Conservation (phyloP, 2,797 vertebrate genomes). For the Rhinoraja longicauda region DNA sequence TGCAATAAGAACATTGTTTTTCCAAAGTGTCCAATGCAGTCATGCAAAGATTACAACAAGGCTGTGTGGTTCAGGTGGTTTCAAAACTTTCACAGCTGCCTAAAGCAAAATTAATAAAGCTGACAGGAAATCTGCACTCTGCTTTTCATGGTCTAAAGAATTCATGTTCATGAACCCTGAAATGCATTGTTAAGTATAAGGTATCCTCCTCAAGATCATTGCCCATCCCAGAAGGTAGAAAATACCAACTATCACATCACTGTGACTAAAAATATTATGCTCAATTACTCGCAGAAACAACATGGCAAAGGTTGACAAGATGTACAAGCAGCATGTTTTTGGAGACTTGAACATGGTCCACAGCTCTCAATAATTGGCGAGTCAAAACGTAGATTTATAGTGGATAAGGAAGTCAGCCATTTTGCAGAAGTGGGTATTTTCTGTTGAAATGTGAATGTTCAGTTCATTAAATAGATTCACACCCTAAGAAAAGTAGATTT, state of each 20-base stretch:
- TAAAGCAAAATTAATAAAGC: background rate
- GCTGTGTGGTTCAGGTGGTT: background rate
- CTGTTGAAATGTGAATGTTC: no score
- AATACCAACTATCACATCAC: background rate
- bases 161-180: background rate
- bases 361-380: background rate
- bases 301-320: background rate
- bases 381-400: no score
- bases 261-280: background rate
- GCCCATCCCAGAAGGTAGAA: background rate
- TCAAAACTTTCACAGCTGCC: background rate
- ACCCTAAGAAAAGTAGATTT: no score
- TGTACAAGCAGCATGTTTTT: background rate
- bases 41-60: background rate
- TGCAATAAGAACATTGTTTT: background rate
- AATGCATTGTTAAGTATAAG: background rate
- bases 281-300: background rate
- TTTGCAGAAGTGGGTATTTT: no score
- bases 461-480: no score
- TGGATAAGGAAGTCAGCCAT: no score
- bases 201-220: background rate
- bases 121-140: background rate
- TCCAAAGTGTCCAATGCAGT: background rate
- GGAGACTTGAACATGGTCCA: background rate
- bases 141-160: background rate